Conservation (phyloP, 2,888 invertebrate genomes). For the Cryptocheilus praepositus region DNA sequence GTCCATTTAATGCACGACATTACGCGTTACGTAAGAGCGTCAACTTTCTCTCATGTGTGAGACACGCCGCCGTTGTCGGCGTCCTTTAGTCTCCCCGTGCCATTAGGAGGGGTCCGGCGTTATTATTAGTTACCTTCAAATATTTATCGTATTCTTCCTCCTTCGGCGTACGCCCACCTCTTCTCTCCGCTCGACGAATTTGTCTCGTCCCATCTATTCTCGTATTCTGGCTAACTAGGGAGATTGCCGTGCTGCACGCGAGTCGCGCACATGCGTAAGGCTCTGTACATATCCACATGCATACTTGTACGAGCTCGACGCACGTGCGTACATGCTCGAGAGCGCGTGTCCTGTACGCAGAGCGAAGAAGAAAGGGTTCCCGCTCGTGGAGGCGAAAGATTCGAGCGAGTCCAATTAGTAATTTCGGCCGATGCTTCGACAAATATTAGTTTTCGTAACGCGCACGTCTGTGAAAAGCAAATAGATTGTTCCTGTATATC, state of each 20-base stretch:
- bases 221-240: slow-evolving; percentile 31
- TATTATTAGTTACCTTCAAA: slow-evolving; percentile 72
- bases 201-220: slow-evolving; percentile 45
- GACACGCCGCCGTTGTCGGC: slow-evolving; percentile 42
- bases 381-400: not conserved
- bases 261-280: too few relatives aligned
- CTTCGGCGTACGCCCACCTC: slow-evolving; percentile 14
- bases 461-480: too few relatives aligned
- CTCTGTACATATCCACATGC: too few relatives aligned
- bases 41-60: slow-evolving; percentile 21
- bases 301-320: too few relatives aligned
- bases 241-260: slow-evolving; percentile 12
- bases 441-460: too few relatives aligned
- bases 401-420: too few relatives aligned
- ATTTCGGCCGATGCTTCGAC: too few relatives aligned
- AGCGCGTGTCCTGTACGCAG: too few relatives aligned
- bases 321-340: too few relatives aligned
- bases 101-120: slow-evolving; percentile 56
- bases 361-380: not conserved
- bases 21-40: slow-evolving; percentile 58
- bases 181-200: slow-evolving; percentile 22
- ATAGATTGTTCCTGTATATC: too few relatives aligned
- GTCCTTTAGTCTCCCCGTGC: slow-evolving; percentile 53
- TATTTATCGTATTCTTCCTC: slow-evolving; percentile 66
- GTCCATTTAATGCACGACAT: slow-evolving; percentile 50